Conservation (phyloP, 2,113 vertebrate genomes). For the Desmodus rotundus region DNA sequence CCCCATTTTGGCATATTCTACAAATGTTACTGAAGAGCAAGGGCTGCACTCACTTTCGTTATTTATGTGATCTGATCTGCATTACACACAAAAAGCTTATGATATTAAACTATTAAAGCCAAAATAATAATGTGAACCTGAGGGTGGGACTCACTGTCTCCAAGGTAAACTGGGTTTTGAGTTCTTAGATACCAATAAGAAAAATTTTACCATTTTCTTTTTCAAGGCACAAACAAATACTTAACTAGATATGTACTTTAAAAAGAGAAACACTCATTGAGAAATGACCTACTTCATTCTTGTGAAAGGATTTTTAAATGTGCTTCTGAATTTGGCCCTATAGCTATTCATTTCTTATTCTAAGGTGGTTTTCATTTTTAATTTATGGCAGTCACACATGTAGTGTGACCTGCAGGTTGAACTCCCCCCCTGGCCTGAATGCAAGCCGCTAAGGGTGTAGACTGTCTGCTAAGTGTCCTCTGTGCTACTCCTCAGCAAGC, state of each 20-base stretch:
- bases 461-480: background rate
- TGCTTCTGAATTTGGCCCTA: constrained; percentile 32
- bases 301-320: constrained; percentile 32
- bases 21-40: background rate
- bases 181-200: background rate
- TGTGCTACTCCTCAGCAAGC: background rate
- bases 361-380: constrained; percentile 44
- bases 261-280: constrained; percentile 53
- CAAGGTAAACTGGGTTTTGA: background rate
- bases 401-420: background rate
- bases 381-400: constrained; percentile 15
- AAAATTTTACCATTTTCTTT: constrained; percentile 27
- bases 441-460: background rate
- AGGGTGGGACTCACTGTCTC: background rate
- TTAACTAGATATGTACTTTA: constrained; percentile 30
- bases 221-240: constrained; percentile 9
- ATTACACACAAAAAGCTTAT: background rate
- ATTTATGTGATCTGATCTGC: background rate
- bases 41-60: background rate
- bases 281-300: constrained; percentile 57
- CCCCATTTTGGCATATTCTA: background rate
- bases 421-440: background rate
- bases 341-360: constrained; percentile 53
- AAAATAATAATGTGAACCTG: background rate
- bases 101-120: background rate